Percentiles rank a stretch among this genome's conserved stretches.
These are phyloP conservation scores for Drepana falcataria DNA, from an alignment of 2,888 invertebrate species.

Conservation along the genomic window DNA sequence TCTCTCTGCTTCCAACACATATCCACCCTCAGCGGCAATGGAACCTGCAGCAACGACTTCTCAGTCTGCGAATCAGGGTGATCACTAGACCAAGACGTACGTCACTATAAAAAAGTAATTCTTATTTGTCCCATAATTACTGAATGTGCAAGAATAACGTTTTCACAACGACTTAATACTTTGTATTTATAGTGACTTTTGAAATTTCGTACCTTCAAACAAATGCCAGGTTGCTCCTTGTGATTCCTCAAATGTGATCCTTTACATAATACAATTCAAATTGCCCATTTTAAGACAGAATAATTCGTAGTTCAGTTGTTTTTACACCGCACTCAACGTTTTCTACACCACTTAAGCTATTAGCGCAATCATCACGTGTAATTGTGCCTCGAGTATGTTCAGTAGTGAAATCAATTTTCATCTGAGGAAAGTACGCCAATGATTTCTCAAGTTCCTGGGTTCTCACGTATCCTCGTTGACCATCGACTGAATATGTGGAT, in stretches of 20 bases:
- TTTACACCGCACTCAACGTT: not conserved
- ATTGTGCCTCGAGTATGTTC: not conserved
- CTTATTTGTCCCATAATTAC: too few species aligned
- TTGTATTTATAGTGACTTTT: too few species aligned
- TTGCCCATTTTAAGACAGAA: not conserved
- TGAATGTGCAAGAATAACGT: too few species aligned
- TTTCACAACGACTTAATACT: too few species aligned
- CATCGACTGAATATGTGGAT: slow-evolving; percentile 71
- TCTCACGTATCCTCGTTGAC: slow-evolving; percentile 66
- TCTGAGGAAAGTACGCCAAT: slow-evolving; percentile 17
- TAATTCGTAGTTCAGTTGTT: not conserved
- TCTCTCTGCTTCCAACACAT: too few species aligned
- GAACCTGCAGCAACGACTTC: too few species aligned
- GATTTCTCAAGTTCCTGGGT: slow-evolving; percentile 65
- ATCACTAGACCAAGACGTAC: too few species aligned
- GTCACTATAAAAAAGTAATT: too few species aligned
- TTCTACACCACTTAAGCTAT: not conserved
- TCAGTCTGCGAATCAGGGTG: too few species aligned
- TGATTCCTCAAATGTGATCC: not conserved
- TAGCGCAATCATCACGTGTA: not conserved
- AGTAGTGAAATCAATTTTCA: not conserved
- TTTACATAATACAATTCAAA: not conserved
- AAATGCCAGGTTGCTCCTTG: not conserved
- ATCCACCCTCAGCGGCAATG: too few species aligned
- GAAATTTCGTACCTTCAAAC: not conserved